phyloP scores from a whole-genome alignment of 1,140 invertebrate genomes.

The Microplitis demolitor region DNA sequence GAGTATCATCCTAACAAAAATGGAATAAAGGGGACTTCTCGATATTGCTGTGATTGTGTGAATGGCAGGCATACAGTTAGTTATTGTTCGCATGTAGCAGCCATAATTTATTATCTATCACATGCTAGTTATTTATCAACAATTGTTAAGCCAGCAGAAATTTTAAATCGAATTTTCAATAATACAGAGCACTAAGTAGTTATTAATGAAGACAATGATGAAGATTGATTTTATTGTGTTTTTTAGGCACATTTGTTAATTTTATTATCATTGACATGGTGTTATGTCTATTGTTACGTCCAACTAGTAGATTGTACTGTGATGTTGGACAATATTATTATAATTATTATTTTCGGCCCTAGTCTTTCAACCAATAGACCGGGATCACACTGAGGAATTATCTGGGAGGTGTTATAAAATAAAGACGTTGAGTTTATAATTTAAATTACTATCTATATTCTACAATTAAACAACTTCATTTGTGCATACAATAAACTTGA shows the following conservation, averaged over 20 bases:
- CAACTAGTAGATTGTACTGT: too few species aligned
- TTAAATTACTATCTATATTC: too few species aligned
- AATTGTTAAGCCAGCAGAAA: slow-evolving; percentile 18
- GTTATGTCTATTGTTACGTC: too few species aligned
- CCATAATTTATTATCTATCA: slow-evolving; percentile 30
- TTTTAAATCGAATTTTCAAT: slow-evolving; percentile 1
- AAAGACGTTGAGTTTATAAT: too few species aligned
- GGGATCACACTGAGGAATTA: too few species aligned
- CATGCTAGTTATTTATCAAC: slow-evolving; percentile 20
- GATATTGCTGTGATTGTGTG: slow-evolving; percentile 29
- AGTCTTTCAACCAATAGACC: too few species aligned
- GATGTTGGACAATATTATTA: too few species aligned
- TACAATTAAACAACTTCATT: too few species aligned
- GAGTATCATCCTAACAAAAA: slow-evolving; percentile 16
- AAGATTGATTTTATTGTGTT: not conserved
- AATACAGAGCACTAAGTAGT: not conserved
- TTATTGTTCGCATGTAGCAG: slow-evolving; percentile 29
- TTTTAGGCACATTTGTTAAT: not conserved
- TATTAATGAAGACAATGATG: slow-evolving; percentile 21
- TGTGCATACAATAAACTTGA: too few species aligned
- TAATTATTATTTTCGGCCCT: too few species aligned
- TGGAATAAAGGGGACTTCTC: slow-evolving; percentile 1
- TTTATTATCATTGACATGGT: too few species aligned
- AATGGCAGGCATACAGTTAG: slow-evolving; percentile 29
- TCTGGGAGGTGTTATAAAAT: too few species aligned